Evolutionary conservation across 2,797 vertebrate species (phyloP).

Genomic region (Acipenser transmontanus): DNA sequence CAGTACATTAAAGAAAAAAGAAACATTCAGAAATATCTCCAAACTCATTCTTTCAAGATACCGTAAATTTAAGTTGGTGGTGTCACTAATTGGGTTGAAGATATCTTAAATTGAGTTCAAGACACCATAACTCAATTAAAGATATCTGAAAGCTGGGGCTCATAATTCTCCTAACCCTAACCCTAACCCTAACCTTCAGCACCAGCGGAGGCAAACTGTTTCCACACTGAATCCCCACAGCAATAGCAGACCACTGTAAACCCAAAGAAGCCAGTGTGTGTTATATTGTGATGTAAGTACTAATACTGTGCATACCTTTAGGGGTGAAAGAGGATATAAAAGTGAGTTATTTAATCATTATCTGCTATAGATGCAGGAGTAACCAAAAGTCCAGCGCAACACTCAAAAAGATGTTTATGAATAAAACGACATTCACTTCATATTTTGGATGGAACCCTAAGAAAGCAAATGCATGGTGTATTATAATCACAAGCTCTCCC

Average conservation of each 20-base stretch:
- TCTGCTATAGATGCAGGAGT: constrained; percentile 25
- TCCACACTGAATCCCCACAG: background rate
- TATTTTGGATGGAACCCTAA: no score
- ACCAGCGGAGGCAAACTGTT: constrained; percentile 29
- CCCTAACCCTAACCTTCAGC: constrained; percentile 45
- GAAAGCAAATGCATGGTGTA: no score
- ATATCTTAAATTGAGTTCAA: constrained; percentile 70
- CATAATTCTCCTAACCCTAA: constrained; percentile 55
- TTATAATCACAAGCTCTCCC: no score
- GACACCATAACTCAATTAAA: constrained; percentile 76
- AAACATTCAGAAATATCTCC: constrained; percentile 60
- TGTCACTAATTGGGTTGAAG: constrained; percentile 73
- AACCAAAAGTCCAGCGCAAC: constrained; percentile 10
- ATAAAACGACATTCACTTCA: no score
- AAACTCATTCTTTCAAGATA: constrained; percentile 69
- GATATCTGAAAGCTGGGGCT: constrained; percentile 67
- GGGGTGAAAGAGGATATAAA: no score
- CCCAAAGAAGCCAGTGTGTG: no score
- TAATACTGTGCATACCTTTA: no score
- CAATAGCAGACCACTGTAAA: no score
- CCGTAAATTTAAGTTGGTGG: constrained; percentile 73
- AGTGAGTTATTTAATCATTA: no score
- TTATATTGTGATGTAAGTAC: no score
- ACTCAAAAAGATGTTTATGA: no score
- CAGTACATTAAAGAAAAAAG: constrained; percentile 60